These are phyloP conservation scores for human (Homo sapiens) DNA, from an alignment of 2,113 vertebrate species.

Conservation along the genomic window GRCh38 chr14:48906501-48907000, in stretches of 20 bases:
- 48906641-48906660: neutral
- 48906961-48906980: neutral
- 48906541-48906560: constrained; percentile 68
- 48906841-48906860: neutral
- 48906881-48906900: neutral
- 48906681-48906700: neutral
- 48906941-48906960: neutral
- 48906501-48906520: constrained; percentile 41
- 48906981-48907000: neutral
- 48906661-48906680: neutral
- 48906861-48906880: neutral
- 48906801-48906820: neutral
- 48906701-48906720: neutral
- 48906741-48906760: neutral
- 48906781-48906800: neutral
- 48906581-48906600: constrained; percentile 52
- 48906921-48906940: neutral
- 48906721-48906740: neutral
- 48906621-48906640: neutral
- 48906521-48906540: constrained; percentile 43
- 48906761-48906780: neutral
- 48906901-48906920: neutral
- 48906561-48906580: constrained; percentile 64
- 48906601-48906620: constrained; percentile 49
- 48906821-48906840: neutral